Evolutionary conservation across 2,797 vertebrate species (phyloP).

Genomic region (Eospalax fontanierii): DNA sequence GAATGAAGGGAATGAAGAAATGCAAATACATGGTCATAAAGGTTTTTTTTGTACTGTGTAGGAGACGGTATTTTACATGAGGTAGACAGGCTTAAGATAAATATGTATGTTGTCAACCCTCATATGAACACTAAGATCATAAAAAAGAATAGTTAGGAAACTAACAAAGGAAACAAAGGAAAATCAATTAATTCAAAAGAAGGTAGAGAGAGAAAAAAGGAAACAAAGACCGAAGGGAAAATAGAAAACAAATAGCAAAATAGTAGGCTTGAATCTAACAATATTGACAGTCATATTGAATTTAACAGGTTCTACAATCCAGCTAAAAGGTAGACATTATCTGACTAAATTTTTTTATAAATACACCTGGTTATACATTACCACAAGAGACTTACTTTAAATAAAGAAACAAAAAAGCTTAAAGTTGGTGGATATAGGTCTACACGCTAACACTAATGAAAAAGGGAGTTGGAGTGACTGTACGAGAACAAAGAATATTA

Average conservation of each 20-base stretch:
- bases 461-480: background rate
- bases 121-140: background rate
- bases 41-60: background rate
- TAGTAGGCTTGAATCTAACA: background rate
- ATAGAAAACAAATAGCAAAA: background rate
- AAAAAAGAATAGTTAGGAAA: background rate
- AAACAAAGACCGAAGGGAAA: background rate
- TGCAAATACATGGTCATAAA: background rate
- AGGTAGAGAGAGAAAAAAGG: background rate
- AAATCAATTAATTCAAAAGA: slow-evolving; percentile 28
- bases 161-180: slow-evolving; percentile 1
- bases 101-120: background rate
- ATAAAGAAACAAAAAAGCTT: slow-evolving; percentile 26
- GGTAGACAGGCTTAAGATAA: background rate
- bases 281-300: slow-evolving; percentile 14
- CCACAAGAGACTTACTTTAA: background rate
- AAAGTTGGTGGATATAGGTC: slow-evolving; percentile 4
- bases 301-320: background rate
- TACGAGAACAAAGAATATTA: background rate
- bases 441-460: background rate
- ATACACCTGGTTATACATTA: too few species aligned
- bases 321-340: background rate
- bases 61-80: background rate
- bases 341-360: background rate
- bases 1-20: background rate